These are phyloP conservation scores for Prochilodus magdalenae DNA, from an alignment of 2,113 vertebrate species.

Conservation along the genomic window DNA sequence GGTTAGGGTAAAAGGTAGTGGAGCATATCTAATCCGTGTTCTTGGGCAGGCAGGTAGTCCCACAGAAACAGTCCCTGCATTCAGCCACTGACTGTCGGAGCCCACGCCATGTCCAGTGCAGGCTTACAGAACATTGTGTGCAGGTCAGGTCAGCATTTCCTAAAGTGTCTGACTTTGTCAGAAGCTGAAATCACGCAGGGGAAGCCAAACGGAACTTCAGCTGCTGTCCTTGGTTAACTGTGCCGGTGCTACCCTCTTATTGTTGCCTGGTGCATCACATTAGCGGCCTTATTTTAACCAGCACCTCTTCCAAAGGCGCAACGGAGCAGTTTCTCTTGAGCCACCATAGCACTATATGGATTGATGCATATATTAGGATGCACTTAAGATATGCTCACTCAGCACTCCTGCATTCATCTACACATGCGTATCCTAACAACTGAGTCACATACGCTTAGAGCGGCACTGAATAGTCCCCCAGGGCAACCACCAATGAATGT, in stretches of 20 bases:
- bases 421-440: conserved; percentile 20
- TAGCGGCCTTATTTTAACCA: neutral
- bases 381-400: conserved; percentile 24
- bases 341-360: neutral
- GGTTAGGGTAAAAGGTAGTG: conserved; percentile 32
- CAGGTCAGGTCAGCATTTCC: neutral
- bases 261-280: neutral
- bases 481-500: conserved; percentile 43
- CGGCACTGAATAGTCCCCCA: conserved; percentile 29
- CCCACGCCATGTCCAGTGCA: conserved; percentile 24
- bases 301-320: neutral
- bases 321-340: conserved; percentile 3
- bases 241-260: neutral
- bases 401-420: conserved; percentile 29
- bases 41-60: conserved; percentile 26
- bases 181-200: neutral
- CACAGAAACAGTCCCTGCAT: conserved; percentile 32
- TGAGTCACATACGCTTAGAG: conserved; percentile 27
- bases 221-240: neutral
- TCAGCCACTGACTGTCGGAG: conserved; percentile 34
- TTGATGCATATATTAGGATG: conserved; percentile 4
- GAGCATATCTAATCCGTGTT: conserved; percentile 8
- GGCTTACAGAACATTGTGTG: conserved; percentile 32
- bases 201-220: neutral
- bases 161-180: neutral